Evolutionary conservation across 2,113 vertebrate genomes (phyloP).

Genomic region (Saiga tatarica): DNA sequence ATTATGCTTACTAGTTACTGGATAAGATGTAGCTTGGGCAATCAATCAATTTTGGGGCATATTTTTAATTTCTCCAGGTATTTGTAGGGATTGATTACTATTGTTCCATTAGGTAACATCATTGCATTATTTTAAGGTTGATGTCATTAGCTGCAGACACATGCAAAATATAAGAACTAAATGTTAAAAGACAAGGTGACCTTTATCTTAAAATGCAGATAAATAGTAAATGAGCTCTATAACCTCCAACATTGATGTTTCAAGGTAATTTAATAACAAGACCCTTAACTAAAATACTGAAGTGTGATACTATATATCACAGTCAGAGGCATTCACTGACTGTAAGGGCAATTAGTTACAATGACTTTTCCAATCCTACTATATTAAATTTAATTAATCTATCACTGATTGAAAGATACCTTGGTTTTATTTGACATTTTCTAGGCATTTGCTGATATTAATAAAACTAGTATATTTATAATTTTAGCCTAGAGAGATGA

Average conservation of each 20-base stretch:
- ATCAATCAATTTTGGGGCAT: conserved; percentile 53
- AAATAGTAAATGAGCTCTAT: conserved; percentile 60
- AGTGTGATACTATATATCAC: background rate
- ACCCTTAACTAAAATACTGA: conserved; percentile 62
- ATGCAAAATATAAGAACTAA: conserved; percentile 57
- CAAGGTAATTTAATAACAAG: conserved; percentile 67
- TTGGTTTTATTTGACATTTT: conserved; percentile 65
- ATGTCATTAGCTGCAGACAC: conserved; percentile 8
- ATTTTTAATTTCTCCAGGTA: conserved; percentile 71
- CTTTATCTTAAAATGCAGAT: conserved; percentile 57
- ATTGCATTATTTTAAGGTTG: conserved; percentile 50
- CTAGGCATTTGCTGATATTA: conserved; percentile 24
- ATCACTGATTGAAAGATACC: conserved; percentile 50
- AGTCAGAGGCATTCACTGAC: background rate
- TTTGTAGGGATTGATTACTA: conserved; percentile 68
- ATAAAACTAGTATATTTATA: conserved; percentile 39
- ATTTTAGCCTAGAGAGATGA: conserved; percentile 1
- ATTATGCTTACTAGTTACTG: conserved; percentile 62
- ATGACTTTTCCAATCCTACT: conserved; percentile 48
- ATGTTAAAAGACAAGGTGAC: conserved; percentile 62
- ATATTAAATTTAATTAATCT: conserved; percentile 61
- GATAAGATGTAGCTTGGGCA: conserved; percentile 38
- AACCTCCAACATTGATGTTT: conserved; percentile 57
- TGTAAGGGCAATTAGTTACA: conserved; percentile 48
- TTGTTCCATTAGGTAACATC: conserved; percentile 51